Evolutionary conservation across 2,888 invertebrate species (phyloP), one percentile per base, ranked within the genome.

Genomic region (Ophion ventricosus): DNA sequence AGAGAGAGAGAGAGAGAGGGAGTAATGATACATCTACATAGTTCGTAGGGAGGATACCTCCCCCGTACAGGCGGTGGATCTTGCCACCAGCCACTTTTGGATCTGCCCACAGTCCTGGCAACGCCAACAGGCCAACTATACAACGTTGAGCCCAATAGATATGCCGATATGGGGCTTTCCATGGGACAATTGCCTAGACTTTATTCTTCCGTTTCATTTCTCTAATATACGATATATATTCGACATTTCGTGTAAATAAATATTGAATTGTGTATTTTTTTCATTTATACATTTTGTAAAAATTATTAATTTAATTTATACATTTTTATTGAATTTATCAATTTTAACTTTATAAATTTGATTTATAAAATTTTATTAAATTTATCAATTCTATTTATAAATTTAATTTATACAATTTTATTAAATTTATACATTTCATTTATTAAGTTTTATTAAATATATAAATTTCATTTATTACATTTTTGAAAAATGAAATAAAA

Each of bases 1-100:
- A 25, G 49, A 25, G 43, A 17, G 20, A 20, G 49, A 43, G 23
- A 23, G 43, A 43, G 43, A 59, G 59, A 35, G 29, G 40, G 23
- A 23, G 35, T 17, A 14, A 54, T 54, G 43, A 69, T 77, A 69
- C 67, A 69, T 77, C 76, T 77, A 67, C 76, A 67, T 67, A 76
- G 59, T 61, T 63, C 49, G 70, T 63, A 78, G 54, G 29, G 70
- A 63, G 78, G 61, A 76, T n/a, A n/a, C 54, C 64, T 64, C 64
- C 76, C 76, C 57, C 57, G 76, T 64, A 66, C 66, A 78, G 73
- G 72, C 43, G 59, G 69, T 43, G 69, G 56, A 83, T 72, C 76
- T 75, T 75, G 74, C 82, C 83, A 84, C 82, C 81, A 74, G 64
- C 85, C 87, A 83, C 85, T 85, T 87, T 87, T 85, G 87, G 86